These are phyloP conservation scores for Holothuria scabra DNA, from an alignment of 53 echinoderm and acorn worm species.

Conservation along the genomic window DNA sequence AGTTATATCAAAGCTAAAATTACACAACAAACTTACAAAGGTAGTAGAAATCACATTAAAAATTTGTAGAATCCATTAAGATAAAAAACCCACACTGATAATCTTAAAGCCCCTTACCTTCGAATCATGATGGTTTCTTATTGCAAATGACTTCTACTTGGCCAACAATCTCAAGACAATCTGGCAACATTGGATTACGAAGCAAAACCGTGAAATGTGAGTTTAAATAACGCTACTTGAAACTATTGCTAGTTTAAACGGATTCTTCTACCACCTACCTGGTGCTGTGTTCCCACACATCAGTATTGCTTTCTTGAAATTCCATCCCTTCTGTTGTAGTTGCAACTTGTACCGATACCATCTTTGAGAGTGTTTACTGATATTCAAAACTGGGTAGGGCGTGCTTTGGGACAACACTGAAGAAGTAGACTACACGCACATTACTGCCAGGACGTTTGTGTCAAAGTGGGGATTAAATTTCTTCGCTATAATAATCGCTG, in stretches of 20 bases:
- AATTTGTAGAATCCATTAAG: too few relatives aligned
- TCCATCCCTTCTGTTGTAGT: constrained; percentile 4
- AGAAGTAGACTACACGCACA: background rate
- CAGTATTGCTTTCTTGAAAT: constrained; percentile 18
- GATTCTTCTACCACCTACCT: constrained; percentile 24
- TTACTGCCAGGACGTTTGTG: constrained; percentile 43
- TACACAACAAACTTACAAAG: background rate
- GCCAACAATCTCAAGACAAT: too few relatives aligned
- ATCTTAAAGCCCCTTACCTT: too few relatives aligned
- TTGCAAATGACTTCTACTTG: too few relatives aligned
- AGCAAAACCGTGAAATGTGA: constrained; percentile 28
- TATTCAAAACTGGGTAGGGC: constrained; percentile 46
- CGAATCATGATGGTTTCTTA: too few relatives aligned
- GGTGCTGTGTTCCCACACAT: constrained; percentile 30
- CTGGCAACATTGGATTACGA: background rate
- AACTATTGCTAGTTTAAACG: constrained; percentile 1
- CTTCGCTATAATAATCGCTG: background rate
- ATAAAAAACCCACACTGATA: too few relatives aligned
- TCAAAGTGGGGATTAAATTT: constrained; percentile 27
- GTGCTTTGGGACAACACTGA: constrained; percentile 20
- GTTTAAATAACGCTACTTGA: background rate
- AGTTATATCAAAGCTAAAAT: too few relatives aligned
- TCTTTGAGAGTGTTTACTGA: background rate
- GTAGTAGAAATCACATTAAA: too few relatives aligned
- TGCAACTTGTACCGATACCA: constrained; percentile 27